Evolutionary conservation across 1,140 invertebrate genomes (phyloP), one percentile per base, ranked within the genome.

Genomic region (Habropoda laboriosa): DNA sequence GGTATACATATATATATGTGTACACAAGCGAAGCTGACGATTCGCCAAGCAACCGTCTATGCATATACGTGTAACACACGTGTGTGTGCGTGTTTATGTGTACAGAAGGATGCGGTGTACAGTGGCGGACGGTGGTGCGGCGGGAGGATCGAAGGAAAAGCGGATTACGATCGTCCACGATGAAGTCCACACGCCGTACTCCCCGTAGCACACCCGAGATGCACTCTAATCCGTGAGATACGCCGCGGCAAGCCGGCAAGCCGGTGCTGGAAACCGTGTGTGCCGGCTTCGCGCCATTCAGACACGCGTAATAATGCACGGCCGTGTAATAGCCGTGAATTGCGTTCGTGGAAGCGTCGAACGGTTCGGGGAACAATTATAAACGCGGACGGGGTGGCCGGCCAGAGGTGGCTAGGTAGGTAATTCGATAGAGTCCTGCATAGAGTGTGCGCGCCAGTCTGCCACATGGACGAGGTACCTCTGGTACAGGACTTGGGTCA

Each of bases 141-240:
- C 30, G 70, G 58, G 35, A 30, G 74, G 71, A 70, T 80, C 58
- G 71, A 72, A 53, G 73, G 57, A 58, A 80, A 86, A 83, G 73
- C 85, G 72, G 85, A 86, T 85, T 86, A 86, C 45, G 71, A 71
- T 55, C 61, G 12, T 32, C 70, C 40, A 40, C 58, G 75, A 68
- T 77, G 64, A 47, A 68, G 51, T 55, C 53, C 18, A 42, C 35
- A n/a, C n/a, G n/a, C n/a, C n/a, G n/a, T n/a, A n/a, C n/a, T n/a
- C n/a, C n/a, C n/a, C n/a, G n/a, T n/a, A n/a, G n/a, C n/a, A n/a
- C n/a, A n/a, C n/a, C 24, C 58, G 68, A 71, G 61, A 38, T 8
- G 35, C n/a, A 30, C 40, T 13, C 42, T 42, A 42, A 61, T 78
- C 67, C 38, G 55, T 16, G 35, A 67, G 51, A 18, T 51, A 70